These are phyloP conservation scores for Mycalesis mineus DNA, from an alignment of 2,888 invertebrate genomes.

Conservation along the genomic window DNA sequence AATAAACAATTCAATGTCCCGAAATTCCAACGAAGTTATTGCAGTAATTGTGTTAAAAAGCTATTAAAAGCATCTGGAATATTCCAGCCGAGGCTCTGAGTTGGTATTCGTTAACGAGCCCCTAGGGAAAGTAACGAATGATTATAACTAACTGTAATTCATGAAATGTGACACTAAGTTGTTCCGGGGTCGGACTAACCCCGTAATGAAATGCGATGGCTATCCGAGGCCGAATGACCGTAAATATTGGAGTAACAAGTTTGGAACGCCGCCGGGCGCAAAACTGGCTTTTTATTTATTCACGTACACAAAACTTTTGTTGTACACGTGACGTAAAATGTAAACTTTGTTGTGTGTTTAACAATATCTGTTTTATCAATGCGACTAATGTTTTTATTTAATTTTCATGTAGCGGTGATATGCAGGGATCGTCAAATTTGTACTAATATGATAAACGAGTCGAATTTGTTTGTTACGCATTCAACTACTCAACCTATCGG, in stretches of 20 bases:
- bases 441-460: no score
- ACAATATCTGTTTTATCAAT: not conserved
- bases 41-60: conserved; percentile 45
- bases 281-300: conserved; percentile 6
- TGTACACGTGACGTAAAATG: not conserved
- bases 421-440: no score
- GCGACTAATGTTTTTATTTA: not conserved
- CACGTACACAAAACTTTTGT: not conserved
- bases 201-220: conserved; percentile 14
- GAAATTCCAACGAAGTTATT: conserved; percentile 20
- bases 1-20: conserved; percentile 19
- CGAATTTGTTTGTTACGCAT: no score
- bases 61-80: conserved; percentile 47
- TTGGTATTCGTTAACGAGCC: conserved; percentile 29
- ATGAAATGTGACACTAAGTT: conserved; percentile 19
- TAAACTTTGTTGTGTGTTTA: not conserved
- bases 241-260: conserved; percentile 9
- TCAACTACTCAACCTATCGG: no score
- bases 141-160: conserved; percentile 30
- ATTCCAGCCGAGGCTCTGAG: conserved; percentile 28
- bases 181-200: conserved; percentile 8
- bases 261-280: not conserved
- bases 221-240: conserved; percentile 9
- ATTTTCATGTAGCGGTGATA: no score
- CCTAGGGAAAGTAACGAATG: conserved; percentile 25